Base-by-base conservation (phyloP, 64 coral and sea anemone genomes). In the Platygyra sinensis region DNA sequence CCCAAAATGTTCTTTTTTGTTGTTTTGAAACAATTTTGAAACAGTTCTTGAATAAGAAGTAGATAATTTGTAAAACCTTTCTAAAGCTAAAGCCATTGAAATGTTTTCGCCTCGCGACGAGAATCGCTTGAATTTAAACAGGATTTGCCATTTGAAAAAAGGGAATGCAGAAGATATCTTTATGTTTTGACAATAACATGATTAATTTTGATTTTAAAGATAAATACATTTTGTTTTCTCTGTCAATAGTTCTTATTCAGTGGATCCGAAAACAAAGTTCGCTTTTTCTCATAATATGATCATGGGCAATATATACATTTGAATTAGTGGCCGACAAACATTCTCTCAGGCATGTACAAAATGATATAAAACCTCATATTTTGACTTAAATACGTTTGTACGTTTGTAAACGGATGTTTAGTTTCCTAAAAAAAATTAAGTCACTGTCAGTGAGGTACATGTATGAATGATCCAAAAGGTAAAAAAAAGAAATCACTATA, bases 201-300 rank as follows among this genome's bases (percentile, higher is more conserved):
- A 79, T 55, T 79, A 59, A 79, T 79, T 79, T 79, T 54, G 76
- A 79, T 57, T 79, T 79, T 27, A 24, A 79, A 52, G 76, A 79
- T 79, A 79, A 79, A 55, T 57, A 79, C 55, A 55, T 28, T 51
- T n/a, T 27, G 20, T 24, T 55, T 59, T 62, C 15, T 30, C 19
- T 80, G 57, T 80, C 16, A 32, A 61, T 33, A 80, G 30, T 20
- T 80, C 15, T 62, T 36, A 20, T 62, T 31, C 30, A 17, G 57
- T 54, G 65, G n/a, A 32, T 80, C 18, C 15, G 11, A 18, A 61
- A 60, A 80, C 22, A 61, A 32, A 31, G 49, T 79, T 79, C 51
- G 54, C 14, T 54, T 79, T 79, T 57, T 11, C 24, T 79, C 27
- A 10, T n/a, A n/a, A 22, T 27, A 69, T n/a, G 25, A n/a, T 69